phyloP scores from a whole-genome alignment of 2,113 vertebrate genomes.

The Dinomys branickii region DNA sequence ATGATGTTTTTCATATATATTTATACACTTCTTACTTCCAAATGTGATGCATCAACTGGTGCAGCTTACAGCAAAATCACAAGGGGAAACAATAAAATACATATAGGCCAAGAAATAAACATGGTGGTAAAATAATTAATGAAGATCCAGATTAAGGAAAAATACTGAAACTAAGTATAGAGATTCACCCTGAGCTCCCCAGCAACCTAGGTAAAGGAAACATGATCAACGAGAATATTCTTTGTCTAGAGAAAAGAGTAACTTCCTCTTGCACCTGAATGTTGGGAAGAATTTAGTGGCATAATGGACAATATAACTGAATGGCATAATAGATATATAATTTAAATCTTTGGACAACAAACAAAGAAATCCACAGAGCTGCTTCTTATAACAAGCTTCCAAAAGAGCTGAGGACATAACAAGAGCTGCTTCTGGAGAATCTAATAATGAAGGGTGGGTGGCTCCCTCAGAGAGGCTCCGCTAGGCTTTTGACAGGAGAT shows the following conservation, averaged over 20 bases:
- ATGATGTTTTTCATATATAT: not conserved
- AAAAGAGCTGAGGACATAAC: not conserved
- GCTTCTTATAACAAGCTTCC: not conserved
- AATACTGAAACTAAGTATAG: not conserved
- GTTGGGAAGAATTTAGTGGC: not conserved
- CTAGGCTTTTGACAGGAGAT: not conserved
- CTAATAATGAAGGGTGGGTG: not conserved
- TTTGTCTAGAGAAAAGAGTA: not conserved
- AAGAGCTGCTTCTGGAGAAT: not conserved
- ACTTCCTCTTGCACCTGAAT: not conserved
- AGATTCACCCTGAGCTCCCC: not conserved
- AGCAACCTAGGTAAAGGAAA: conserved; percentile 30
- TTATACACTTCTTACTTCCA: not conserved
- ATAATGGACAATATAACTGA: not conserved
- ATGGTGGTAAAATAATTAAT: not conserved
- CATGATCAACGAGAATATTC: not conserved
- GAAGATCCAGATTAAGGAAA: conserved; percentile 5
- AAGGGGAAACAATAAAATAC: conserved; percentile 28
- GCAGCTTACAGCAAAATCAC: conserved; percentile 7
- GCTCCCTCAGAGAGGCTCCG: not conserved
- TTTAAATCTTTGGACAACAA: conserved; percentile 3
- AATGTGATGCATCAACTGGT: not conserved
- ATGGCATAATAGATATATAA: not conserved
- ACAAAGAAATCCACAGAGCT: not conserved
- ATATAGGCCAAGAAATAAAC: conserved; percentile 24